These are phyloP conservation scores for Bombus waltoni DNA, from an alignment of 1,140 invertebrate species.

Conservation along the genomic window DNA sequence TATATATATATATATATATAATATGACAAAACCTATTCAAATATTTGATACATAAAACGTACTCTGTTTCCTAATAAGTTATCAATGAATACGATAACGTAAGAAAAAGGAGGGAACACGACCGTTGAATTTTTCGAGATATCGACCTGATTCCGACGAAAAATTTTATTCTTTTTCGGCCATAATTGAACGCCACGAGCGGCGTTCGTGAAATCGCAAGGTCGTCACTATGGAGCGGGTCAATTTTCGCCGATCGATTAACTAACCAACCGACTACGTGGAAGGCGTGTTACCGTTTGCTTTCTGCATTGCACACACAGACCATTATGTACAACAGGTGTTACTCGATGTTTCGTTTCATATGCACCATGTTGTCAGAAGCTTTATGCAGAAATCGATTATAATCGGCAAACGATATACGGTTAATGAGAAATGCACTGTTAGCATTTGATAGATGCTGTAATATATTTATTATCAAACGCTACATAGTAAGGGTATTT, in stretches of 20 bases:
- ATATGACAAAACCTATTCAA: not conserved
- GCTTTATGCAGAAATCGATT: not conserved
- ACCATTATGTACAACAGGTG: not conserved
- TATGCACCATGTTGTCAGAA: not conserved
- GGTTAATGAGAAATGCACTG: not conserved
- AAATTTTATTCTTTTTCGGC: not conserved
- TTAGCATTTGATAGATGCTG: not conserved
- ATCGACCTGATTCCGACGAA: not conserved
- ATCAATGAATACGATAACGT: not conserved
- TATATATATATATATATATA: not conserved
- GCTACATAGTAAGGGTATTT: not conserved
- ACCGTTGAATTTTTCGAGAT: not conserved
- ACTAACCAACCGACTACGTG: no score
- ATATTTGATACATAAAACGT: not conserved
- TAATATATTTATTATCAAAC: not conserved
- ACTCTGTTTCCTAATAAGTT: not conserved
- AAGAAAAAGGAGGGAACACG: no score
- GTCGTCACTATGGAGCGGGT: not conserved
- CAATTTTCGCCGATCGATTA: conserved; percentile 31
- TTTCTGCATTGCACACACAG: not conserved
- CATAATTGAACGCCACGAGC: not conserved
- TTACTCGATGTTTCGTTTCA: not conserved
- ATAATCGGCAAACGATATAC: no score
- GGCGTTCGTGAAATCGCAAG: not conserved
- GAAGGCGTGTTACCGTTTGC: not conserved